Evolutionary conservation across 2,797 vertebrate species (phyloP), one percentile per base, ranked within the genome.

Genomic region (Rhynchotus rufescens): DNA sequence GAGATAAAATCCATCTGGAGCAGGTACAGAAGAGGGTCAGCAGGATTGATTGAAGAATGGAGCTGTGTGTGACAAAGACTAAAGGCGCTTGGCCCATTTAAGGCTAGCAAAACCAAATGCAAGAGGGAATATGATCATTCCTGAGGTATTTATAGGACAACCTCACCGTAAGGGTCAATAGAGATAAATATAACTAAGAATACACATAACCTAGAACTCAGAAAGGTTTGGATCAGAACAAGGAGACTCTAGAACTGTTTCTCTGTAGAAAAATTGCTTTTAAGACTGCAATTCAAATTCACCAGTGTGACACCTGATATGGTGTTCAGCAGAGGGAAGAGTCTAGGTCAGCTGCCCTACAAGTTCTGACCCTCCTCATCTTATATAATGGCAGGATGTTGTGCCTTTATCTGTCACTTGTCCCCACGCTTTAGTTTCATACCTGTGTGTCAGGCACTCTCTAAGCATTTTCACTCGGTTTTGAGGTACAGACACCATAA

Each of bases 31-130:
- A 86, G 61, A 84, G 86, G 94, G 94, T 92, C 94, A 92, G 87
- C 73, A 71, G 78, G 69, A 88, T 60, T 13, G 1, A 65, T 42
- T 8, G 1, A 51, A 7, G 3, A 85, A 62, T 1, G 1, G 89
- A 89, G 78, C 75, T 19, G 20, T 4, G 36, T n/a, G 3, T 8
- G 6, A 84, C 77, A 61, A 89, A 66, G 75, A 61, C 80, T 91
- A 71, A 89, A 93, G 83, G 77, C 86, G 85, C 72, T 77, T 94
- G 95, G 83, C 92, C 91, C 93, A 91, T 47, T 95, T 94, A 95
- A 94, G 88, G 61, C 12, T 40, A 86, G 75, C 80, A 95, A 80
- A 92, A 76, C 72, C 83, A 61, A 92, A 95, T 64, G 64, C 92
- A 95, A 86, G 82, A 92, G 87, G 80, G 89, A 96, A 91, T 91